Percentiles rank a stretch among this genome's conserved stretches.
Evolutionary conservation across 1,140 invertebrate genomes (phyloP).

Genomic region (Odontomachus brunneus): DNA sequence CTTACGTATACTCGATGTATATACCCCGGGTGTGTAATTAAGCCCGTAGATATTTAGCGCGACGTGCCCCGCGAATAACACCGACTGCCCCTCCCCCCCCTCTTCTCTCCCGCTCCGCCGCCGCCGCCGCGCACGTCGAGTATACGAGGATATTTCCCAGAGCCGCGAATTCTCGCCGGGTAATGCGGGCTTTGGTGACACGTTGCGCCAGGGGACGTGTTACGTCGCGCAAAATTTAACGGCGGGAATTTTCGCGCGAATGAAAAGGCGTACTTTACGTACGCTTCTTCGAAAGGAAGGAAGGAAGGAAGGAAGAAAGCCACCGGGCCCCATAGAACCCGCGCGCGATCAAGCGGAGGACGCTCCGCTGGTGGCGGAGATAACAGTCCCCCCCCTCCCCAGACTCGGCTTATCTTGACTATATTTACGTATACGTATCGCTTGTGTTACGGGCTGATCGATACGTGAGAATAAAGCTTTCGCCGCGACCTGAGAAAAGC

Average conservation of each 20-base stretch:
- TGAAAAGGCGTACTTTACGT: too few species aligned
- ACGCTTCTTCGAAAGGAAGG: too few species aligned
- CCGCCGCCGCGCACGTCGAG: neutral
- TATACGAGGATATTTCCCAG: conserved; percentile 18
- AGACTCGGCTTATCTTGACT: conserved; percentile 45
- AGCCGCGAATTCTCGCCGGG: conserved; percentile 50
- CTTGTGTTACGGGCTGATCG: neutral
- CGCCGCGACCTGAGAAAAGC: neutral
- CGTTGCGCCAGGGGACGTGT: neutral
- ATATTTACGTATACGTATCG: neutral
- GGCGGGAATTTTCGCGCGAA: conserved; percentile 11
- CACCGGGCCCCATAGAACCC: neutral
- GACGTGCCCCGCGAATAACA: conserved; percentile 26
- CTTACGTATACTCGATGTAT: conserved; percentile 38
- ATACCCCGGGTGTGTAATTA: conserved; percentile 45
- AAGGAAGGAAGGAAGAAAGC: too few species aligned
- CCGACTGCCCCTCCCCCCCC: too few species aligned
- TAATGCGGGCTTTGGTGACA: conserved; percentile 43
- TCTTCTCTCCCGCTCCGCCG: too few species aligned
- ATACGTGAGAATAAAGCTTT: conserved; percentile 32
- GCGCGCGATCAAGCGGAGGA: neutral
- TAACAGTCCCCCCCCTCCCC: too few species aligned
- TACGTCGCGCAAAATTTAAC: conserved; percentile 28
- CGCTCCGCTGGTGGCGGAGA: too few species aligned
- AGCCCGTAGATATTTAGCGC: conserved; percentile 55